Evolutionary conservation across 1,140 invertebrate species (phyloP).

Genomic region (Choristoneura fumiferana): DNA sequence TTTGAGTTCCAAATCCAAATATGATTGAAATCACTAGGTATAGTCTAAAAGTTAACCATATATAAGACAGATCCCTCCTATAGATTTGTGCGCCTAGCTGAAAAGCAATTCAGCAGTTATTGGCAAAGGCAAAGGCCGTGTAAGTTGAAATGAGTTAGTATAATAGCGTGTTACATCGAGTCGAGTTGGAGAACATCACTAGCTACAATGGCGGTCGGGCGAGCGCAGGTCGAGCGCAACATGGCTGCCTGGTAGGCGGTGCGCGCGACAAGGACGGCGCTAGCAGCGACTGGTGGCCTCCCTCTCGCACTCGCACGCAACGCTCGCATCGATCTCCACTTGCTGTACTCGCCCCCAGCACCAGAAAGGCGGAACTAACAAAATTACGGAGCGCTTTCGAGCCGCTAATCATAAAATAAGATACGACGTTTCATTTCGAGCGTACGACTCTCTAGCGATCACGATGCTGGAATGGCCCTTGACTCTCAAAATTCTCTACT

Average conservation of each 20-base stretch:
- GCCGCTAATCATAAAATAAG: conserved; percentile 79
- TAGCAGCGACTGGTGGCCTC: conserved; percentile 42
- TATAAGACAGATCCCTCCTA: not conserved
- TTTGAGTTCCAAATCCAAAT: too few relatives aligned
- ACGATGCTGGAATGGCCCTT: conserved; percentile 74
- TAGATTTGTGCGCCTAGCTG: not conserved
- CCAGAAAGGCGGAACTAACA: conserved; percentile 78
- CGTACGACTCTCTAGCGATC: conserved; percentile 75
- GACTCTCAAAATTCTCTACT: conserved; percentile 75
- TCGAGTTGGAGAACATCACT: conserved; percentile 63
- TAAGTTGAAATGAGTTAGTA: conserved; percentile 6
- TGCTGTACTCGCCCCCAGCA: conserved; percentile 72
- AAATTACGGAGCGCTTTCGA: conserved; percentile 78
- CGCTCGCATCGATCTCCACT: conserved; percentile 75
- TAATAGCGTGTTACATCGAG: conserved; percentile 37
- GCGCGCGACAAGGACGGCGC: conserved; percentile 62
- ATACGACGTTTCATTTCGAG: conserved; percentile 78
- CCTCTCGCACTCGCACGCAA: conserved; percentile 65
- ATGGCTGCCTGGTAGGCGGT: conserved; percentile 77
- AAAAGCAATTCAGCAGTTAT: conserved; percentile 15
- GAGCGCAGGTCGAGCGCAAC: conserved; percentile 76
- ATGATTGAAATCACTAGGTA: too few relatives aligned
- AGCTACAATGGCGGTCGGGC: conserved; percentile 76
- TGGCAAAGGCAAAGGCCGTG: not conserved
- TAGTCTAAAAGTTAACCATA: too few relatives aligned